phyloP scores from a whole-genome alignment of 2,797 vertebrate genomes.

The Dromococcyx pavoninus region DNA sequence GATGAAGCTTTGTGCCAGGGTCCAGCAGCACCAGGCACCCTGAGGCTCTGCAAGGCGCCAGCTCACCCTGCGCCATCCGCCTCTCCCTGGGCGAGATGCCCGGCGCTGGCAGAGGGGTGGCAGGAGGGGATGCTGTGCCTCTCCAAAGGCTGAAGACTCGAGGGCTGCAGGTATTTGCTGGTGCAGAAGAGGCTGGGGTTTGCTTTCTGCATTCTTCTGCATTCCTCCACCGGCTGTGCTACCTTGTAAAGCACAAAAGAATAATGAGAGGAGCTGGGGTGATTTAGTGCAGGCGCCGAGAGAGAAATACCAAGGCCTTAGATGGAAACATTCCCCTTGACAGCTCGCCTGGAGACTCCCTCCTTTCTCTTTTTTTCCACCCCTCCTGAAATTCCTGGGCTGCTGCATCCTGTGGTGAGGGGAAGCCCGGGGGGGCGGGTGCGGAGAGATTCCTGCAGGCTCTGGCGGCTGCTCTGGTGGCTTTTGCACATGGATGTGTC shows the following conservation, averaged over 20 bases:
- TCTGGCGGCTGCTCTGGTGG: not conserved
- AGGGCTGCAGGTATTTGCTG: not conserved
- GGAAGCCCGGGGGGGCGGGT: not conserved
- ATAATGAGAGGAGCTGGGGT: conserved; percentile 57
- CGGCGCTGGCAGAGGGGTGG: accelerated
- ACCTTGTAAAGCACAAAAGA: conserved; percentile 73
- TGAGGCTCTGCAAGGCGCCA: not conserved
- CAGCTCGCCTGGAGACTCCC: conserved; percentile 55
- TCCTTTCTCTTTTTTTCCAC: not conserved
- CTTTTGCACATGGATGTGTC: not conserved
- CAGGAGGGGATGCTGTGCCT: not conserved
- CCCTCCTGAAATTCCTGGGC: conserved; percentile 30
- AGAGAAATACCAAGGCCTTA: conserved; percentile 81
- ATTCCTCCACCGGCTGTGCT: conserved; percentile 3
- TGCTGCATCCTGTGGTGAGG: not conserved
- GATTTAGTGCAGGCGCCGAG: conserved; percentile 72
- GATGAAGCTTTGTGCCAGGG: not conserved
- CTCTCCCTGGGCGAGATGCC: not conserved
- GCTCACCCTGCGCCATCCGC: not conserved
- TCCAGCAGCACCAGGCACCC: accelerated
- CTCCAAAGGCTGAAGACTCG: accelerated
- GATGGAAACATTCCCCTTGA: conserved; percentile 79
- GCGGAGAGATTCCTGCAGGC: not conserved
- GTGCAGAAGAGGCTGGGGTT: not conserved
- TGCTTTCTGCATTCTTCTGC: not conserved